A percentile compares a stretch with the other conserved stretches of the same genome.
Conservation (phyloP, 2,797 vertebrate genomes). For the Hemibagrus guttatus region DNA sequence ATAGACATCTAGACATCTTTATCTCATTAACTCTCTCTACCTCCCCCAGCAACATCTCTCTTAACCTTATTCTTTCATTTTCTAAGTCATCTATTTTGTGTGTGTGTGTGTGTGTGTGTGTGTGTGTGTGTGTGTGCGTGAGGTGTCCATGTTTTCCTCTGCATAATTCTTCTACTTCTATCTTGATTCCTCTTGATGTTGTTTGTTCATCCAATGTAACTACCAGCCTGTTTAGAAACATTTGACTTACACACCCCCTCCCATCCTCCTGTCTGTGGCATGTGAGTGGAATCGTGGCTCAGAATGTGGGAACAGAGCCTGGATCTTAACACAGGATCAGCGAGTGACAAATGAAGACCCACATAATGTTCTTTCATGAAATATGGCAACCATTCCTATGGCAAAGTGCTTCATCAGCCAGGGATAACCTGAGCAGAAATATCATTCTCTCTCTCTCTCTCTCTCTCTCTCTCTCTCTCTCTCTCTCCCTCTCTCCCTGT, state of each 20-base stretch:
- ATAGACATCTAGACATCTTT: slow-evolving; percentile 8
- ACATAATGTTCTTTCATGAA: slow-evolving; percentile 62
- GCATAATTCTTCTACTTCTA: background rate
- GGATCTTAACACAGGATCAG: slow-evolving; percentile 44
- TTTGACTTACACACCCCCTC: background rate
- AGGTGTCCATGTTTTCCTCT: too few species aligned
- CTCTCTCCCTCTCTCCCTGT: background rate
- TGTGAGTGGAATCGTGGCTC: background rate
- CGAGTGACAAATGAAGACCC: slow-evolving; percentile 48
- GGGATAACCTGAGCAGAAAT: slow-evolving; percentile 60
- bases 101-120: slow-evolving; percentile 20
- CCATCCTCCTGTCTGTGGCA: background rate
- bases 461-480: background rate
- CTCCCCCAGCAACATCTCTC: slow-evolving; percentile 13
- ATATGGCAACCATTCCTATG: slow-evolving; percentile 70
- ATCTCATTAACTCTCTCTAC: slow-evolving; percentile 66
- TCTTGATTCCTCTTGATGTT: background rate
- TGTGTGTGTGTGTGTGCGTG: slow-evolving; percentile 40
- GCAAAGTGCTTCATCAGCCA: slow-evolving; percentile 68
- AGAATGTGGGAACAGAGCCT: background rate
- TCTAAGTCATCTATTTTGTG: background rate
- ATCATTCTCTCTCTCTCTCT: slow-evolving; percentile 51
- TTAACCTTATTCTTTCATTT: slow-evolving; percentile 35
- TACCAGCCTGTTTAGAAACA: background rate
- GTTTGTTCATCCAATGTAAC: background rate